Evolutionary conservation across 1,140 invertebrate species (phyloP).

Genomic region (Listronotus bonariensis): DNA sequence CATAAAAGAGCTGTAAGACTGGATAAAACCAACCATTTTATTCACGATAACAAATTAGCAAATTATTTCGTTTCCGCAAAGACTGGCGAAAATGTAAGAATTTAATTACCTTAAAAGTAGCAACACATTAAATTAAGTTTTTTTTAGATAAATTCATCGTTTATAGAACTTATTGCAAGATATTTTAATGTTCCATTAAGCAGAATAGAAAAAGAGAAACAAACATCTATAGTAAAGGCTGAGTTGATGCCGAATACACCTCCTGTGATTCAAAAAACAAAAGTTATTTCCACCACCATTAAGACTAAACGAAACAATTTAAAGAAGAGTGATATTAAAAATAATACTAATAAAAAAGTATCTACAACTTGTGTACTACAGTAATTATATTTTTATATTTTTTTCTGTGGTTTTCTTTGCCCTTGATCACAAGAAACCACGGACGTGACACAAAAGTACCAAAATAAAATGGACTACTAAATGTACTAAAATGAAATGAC

Average conservation of each 20-base stretch:
- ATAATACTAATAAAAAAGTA: not conserved
- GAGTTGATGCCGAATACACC: too few relatives aligned
- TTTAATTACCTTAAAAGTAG: too few relatives aligned
- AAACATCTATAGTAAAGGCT: slow-evolving; percentile 41
- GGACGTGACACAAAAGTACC: too few relatives aligned
- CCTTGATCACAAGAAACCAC: too few relatives aligned
- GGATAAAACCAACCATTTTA: slow-evolving; percentile 80
- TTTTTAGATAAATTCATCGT: slow-evolving; percentile 41
- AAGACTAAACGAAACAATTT: not conserved
- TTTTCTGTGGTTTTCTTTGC: too few relatives aligned
- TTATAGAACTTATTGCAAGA: slow-evolving; percentile 45
- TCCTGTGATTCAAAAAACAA: too few relatives aligned
- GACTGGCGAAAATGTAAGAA: slow-evolving; percentile 83
- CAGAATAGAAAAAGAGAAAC: slow-evolving; percentile 44
- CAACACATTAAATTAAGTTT: not conserved
- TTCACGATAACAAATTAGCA: slow-evolving; percentile 73
- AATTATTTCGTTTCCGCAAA: slow-evolving; percentile 82
- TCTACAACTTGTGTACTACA: slow-evolving; percentile 4
- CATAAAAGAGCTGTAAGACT: slow-evolving; percentile 80
- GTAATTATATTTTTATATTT: not conserved
- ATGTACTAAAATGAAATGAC: too few relatives aligned
- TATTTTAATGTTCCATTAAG: slow-evolving; percentile 45
- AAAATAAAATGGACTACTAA: too few relatives aligned
- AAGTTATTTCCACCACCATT: not conserved
- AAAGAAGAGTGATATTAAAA: not conserved